Evolutionary conservation across 1,140 invertebrate genomes (phyloP).

Genomic region (Lasaia peninsularis): DNA sequence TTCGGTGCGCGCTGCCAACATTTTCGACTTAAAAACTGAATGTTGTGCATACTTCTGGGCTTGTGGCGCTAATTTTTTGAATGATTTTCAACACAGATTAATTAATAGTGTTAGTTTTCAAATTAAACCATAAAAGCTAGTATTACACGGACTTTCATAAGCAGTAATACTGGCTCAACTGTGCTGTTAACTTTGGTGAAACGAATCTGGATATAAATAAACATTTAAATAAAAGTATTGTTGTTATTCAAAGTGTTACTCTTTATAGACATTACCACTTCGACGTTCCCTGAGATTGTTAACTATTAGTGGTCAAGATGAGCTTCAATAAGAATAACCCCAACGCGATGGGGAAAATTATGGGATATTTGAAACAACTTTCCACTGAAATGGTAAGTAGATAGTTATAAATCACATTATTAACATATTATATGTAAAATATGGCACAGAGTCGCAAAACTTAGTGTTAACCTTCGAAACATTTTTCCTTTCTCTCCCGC

Average conservation of each 20-base stretch:
- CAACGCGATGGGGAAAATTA: constrained; percentile 70
- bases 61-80: constrained; percentile 49
- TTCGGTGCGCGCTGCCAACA: constrained; percentile 65
- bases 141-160: constrained; percentile 22
- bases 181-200: constrained; percentile 44
- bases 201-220: constrained; percentile 62
- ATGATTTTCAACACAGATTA: constrained; percentile 29
- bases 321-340: constrained; percentile 75
- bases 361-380: constrained; percentile 71
- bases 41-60: constrained; percentile 57
- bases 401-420: background rate
- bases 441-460: background rate
- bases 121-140: constrained; percentile 32
- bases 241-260: constrained; percentile 47
- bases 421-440: background rate
- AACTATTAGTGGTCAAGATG: constrained; percentile 54
- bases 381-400: constrained; percentile 73
- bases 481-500: background rate
- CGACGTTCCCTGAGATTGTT: constrained; percentile 55
- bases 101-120: constrained; percentile 33
- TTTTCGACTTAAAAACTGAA: constrained; percentile 53
- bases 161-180: constrained; percentile 37
- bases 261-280: constrained; percentile 63
- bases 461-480: background rate
- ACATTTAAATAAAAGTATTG: constrained; percentile 36